Evolutionary conservation across 1,140 invertebrate genomes (phyloP).

Genomic region (Tetranychus urticae): DNA sequence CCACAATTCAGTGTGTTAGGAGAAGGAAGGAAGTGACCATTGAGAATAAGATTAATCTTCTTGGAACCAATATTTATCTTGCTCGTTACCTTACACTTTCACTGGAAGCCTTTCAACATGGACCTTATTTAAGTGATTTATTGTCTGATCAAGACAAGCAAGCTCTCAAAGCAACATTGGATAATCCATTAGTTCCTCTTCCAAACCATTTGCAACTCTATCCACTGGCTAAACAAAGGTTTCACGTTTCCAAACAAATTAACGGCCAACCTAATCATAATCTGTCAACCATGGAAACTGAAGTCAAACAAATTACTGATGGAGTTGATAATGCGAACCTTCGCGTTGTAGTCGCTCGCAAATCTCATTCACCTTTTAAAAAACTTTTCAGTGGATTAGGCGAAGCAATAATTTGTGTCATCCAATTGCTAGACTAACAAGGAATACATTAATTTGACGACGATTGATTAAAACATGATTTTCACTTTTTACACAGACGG

Average conservation of each 20-base stretch:
- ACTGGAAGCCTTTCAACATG: conserved; percentile 30
- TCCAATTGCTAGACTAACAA: conserved; percentile 11
- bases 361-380: conserved; percentile 11
- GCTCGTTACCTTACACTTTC: conserved; percentile 37
- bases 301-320: neutral
- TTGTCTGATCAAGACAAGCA: conserved; percentile 19
- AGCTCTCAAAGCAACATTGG: neutral
- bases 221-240: neutral
- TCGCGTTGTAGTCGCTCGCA: neutral
- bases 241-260: neutral
- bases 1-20: conserved; percentile 35
- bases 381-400: conserved; percentile 12
- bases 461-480: no score
- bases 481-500: no score
- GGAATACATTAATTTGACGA: no score
- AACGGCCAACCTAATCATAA: neutral
- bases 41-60: conserved; percentile 30
- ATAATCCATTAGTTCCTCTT: neutral
- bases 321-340: neutral
- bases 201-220: neutral
- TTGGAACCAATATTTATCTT: conserved; percentile 34
- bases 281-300: neutral
- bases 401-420: conserved; percentile 12
- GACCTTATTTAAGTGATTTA: conserved; percentile 21
- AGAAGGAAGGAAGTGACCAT: conserved; percentile 32